Conservation (phyloP, 2,888 invertebrate genomes). For the Eupithecia abbreviata region DNA sequence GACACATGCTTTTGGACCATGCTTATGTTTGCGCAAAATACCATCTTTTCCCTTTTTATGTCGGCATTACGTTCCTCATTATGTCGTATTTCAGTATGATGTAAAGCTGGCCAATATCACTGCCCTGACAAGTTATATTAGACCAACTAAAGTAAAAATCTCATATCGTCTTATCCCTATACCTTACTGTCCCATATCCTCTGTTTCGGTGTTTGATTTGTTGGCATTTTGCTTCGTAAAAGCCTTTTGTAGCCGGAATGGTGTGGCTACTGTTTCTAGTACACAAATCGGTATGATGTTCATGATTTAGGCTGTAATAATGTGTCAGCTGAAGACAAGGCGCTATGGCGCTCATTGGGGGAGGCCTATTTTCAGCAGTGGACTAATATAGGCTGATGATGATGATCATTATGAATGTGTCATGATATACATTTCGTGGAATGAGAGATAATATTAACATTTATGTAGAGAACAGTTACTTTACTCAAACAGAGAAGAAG, state of each 20-base stretch:
- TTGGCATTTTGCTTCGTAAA: constrained; percentile 31
- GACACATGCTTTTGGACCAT: constrained; percentile 34
- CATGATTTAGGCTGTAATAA: constrained; percentile 39
- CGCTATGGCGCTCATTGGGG: too few relatives aligned
- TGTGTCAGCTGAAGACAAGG: too few relatives aligned
- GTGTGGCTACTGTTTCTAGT: constrained; percentile 49
- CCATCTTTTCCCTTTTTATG: constrained; percentile 49
- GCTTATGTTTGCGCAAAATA: constrained; percentile 40
- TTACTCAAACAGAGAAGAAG: constrained; percentile 7
- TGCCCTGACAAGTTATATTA: constrained; percentile 54
- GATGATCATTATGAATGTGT: too few relatives aligned
- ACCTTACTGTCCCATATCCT: constrained; percentile 33
- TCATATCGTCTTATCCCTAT: not conserved
- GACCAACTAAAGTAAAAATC: constrained; percentile 31
- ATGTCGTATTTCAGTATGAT: constrained; percentile 62
- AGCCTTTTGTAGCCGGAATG: constrained; percentile 49
- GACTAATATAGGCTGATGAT: too few relatives aligned
- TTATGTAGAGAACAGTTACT: constrained; percentile 6
- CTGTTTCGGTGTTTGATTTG: not conserved
- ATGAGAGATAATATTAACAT: constrained; percentile 30
- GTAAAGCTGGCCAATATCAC: constrained; percentile 54
- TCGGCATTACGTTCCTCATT: constrained; percentile 57
- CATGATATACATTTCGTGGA: constrained; percentile 18
- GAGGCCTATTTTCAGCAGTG: too few relatives aligned
- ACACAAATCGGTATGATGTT: constrained; percentile 52